These are phyloP conservation scores for Sussaba pulchella DNA, from an alignment of 2,888 invertebrate species.

Conservation along the genomic window DNA sequence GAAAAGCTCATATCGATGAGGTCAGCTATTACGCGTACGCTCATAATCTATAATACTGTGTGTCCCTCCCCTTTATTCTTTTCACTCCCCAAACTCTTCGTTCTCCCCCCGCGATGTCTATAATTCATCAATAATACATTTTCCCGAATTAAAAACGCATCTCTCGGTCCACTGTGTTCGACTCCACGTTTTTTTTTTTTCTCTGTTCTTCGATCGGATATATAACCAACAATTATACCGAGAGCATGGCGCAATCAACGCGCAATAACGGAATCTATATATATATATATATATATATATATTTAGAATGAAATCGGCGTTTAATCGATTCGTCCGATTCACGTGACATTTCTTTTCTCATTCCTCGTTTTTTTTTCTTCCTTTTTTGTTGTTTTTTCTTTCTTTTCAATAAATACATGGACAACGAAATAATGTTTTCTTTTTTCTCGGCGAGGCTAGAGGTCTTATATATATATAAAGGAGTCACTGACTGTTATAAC, in stretches of 20 bases:
- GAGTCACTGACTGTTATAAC: conserved; percentile 79
- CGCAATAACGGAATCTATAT: conserved; percentile 37
- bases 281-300: conserved; percentile 32
- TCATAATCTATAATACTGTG: conserved; percentile 62
- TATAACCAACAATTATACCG: conserved; percentile 22
- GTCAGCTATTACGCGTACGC: conserved; percentile 54
- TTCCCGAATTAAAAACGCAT: conserved; percentile 12
- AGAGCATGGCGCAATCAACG: conserved; percentile 40
- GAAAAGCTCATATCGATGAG: conserved; percentile 65
- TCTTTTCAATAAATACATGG: conserved; percentile 57
- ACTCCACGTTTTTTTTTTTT: conserved; percentile 34
- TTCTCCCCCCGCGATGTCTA: conserved; percentile 43
- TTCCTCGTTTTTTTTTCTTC: conserved; percentile 17
- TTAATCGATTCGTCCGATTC: conserved; percentile 34
- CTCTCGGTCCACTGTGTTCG: background rate
- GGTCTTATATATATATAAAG: conserved; percentile 73
- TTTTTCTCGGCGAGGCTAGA: conserved; percentile 66
- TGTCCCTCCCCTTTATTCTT: conserved; percentile 53
- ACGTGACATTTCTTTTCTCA: conserved; percentile 4
- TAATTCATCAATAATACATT: conserved; percentile 44
- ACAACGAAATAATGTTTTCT: conserved; percentile 60
- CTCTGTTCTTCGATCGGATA: conserved; percentile 32
- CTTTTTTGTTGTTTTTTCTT: conserved; percentile 5
- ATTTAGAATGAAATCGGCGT: conserved; percentile 32
- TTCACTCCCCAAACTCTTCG: conserved; percentile 39